Conservation (phyloP, 2,888 invertebrate genomes). For the Stenoptilia bipunctidactyla region DNA sequence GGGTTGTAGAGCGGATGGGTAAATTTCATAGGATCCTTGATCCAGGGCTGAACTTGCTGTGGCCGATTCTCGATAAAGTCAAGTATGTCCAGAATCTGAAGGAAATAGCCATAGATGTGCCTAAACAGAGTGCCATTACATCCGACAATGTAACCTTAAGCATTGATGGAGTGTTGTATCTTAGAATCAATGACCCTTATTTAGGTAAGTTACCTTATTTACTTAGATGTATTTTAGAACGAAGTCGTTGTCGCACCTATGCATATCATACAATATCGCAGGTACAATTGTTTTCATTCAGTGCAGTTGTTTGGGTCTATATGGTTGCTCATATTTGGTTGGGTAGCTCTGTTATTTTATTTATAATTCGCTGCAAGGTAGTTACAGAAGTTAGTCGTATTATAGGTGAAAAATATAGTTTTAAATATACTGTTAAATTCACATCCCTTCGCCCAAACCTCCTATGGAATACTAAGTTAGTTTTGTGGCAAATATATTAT, state of each 20-base stretch:
- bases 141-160: slow-evolving; percentile 96
- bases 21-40: slow-evolving; percentile 93
- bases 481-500: too few relatives aligned
- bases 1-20: slow-evolving; percentile 99
- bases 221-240: neutral
- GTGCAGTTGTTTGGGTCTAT: too few relatives aligned
- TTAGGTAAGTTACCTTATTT: slow-evolving; percentile 65
- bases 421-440: too few relatives aligned
- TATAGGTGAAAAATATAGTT: too few relatives aligned
- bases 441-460: too few relatives aligned
- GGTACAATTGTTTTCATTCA: too few relatives aligned
- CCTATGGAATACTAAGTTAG: too few relatives aligned
- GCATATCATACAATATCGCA: neutral
- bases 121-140: slow-evolving; percentile 98
- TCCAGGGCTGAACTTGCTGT: slow-evolving; percentile 92
- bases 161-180: slow-evolving; percentile 97
- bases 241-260: neutral
- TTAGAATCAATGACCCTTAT: slow-evolving; percentile 94
- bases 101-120: slow-evolving; percentile 99
- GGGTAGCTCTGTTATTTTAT: too few relatives aligned
- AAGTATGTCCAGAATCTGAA: slow-evolving; percentile 98
- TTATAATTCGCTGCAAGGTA: too few relatives aligned
- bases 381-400: too few relatives aligned
- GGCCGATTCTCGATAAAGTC: slow-evolving; percentile 92
- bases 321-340: too few relatives aligned